These are phyloP conservation scores for Electrophaes corylata DNA, from an alignment of 2,888 invertebrate genomes.

Conservation along the genomic window DNA sequence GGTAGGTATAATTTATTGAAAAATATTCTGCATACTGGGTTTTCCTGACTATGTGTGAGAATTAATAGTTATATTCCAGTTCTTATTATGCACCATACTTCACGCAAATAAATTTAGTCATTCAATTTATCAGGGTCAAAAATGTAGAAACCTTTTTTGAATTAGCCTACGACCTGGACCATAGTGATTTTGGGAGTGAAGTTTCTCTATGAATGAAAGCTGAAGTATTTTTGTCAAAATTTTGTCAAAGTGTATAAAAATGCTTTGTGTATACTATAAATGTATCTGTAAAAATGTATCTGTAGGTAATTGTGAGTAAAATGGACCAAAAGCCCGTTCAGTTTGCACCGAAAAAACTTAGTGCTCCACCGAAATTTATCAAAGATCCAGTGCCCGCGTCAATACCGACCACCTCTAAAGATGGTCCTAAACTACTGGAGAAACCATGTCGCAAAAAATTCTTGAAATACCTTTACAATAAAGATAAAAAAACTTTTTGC, in stretches of 20 bases:
- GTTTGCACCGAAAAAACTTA: background rate
- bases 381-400: conserved; percentile 30
- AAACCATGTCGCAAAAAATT: conserved; percentile 39
- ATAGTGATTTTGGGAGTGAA: conserved; percentile 4
- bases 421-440: conserved; percentile 4
- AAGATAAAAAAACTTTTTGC: conserved; percentile 50
- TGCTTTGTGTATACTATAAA: conserved; percentile 1
- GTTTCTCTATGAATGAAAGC: background rate
- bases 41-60: no score
- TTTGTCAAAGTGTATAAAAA: conserved; percentile 6
- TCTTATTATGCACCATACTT: no score
- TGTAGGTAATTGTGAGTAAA: conserved; percentile 14
- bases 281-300: background rate
- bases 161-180: background rate
- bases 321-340: background rate
- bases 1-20: no score
- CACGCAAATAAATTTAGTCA: no score
- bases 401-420: conserved; percentile 25
- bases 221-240: conserved; percentile 14
- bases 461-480: conserved; percentile 54
- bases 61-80: no score
- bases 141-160: background rate
- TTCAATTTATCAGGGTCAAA: no score
- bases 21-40: no score
- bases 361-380: conserved; percentile 13